Base-by-base conservation (phyloP, 2,888 invertebrate species). In the Drosophila tripunctata region DNA sequence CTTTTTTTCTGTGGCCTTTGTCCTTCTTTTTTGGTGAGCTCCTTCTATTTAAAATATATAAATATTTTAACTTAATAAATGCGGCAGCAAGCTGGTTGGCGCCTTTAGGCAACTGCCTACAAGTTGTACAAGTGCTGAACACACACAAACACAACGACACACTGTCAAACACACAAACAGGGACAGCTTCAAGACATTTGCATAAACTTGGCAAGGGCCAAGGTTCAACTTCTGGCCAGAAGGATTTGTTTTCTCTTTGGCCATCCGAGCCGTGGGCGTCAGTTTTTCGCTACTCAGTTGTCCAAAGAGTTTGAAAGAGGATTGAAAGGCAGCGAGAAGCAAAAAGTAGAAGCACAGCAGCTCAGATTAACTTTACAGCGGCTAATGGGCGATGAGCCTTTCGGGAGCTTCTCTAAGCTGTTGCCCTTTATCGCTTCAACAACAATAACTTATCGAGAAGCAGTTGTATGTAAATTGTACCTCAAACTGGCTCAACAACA, bases 1-100 rank as follows among this genome's bases (percentile, higher is more conserved):
- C 45, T 30, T 44, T 58, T 57, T 15, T 43, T 10, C 17, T 12
- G 22, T n/a, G n/a, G n/a, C n/a, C n/a, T n/a, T n/a, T n/a, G n/a
- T 35, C 19, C 36, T 62, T 56, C 15, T 40, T 36, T 21, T 45
- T 14, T 40, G 24, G 43, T 27, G 36, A 47, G 30, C 35, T 48
- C 17, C 43, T 40, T 60, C 55, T 67, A 67, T 76, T 80, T 77
- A 73, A 79, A 79, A 71, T 79, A 77, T 71, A 78, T 81, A 83
- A 81, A 82, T 83, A 81, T 79, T 84, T 81, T 77, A 84, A 80
- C 74, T 70, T 82, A 82, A 83, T 83, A 83, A 84, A 83, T 82
- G 76, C 62, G 71, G 57, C 64, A 73, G 51, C 68, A 66, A 75
- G 62, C 64, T 58, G 60, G 51, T 38, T 40, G 64, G 33, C 60